Evolutionary conservation across 1,140 invertebrate species (phyloP).

Genomic region (Acromyrmex echinatior): DNA sequence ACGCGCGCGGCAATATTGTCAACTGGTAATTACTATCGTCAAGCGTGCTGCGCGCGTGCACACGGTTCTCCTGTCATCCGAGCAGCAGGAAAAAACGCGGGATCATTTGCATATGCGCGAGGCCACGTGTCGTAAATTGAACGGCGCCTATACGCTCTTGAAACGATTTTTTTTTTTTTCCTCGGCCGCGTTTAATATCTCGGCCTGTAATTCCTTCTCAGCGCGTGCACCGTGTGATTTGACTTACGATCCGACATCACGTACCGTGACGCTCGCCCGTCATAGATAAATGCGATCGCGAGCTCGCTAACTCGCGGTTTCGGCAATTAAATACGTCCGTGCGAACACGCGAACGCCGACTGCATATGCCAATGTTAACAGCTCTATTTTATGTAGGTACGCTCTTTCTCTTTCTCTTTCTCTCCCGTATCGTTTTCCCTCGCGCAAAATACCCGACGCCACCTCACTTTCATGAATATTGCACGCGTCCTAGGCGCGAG

Average conservation of each 20-base stretch:
- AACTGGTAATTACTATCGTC: conserved; percentile 57
- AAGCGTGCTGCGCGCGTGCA: background rate
- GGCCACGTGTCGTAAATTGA: conserved; percentile 26
- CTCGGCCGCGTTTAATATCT: background rate
- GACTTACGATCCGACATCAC: conserved; percentile 36
- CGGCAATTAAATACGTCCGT: conserved; percentile 55
- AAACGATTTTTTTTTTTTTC: conserved; percentile 1
- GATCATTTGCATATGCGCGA: conserved; percentile 35
- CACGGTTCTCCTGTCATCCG: background rate
- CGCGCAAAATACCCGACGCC: conserved; percentile 1
- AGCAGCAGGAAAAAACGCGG: conserved; percentile 10
- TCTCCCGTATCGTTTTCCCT: background rate
- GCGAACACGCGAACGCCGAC: conserved; percentile 17
- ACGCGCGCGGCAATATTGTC: conserved; percentile 45
- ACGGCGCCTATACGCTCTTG: conserved; percentile 26
- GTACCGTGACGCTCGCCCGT: conserved; percentile 34
- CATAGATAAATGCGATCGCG: conserved; percentile 43
- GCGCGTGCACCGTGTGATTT: conserved; percentile 46
- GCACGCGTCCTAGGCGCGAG: conserved; percentile 46
- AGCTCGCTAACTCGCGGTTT: conserved; percentile 54
- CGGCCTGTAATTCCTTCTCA: conserved; percentile 1
- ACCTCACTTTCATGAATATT: conserved; percentile 57
- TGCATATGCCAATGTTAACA: conserved; percentile 52
- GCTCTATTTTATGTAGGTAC: conserved; percentile 43
- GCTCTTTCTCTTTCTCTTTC: background rate